Base-by-base conservation (phyloP, 92 coral and sea anemone species). In the Palythoa grandis region DNA sequence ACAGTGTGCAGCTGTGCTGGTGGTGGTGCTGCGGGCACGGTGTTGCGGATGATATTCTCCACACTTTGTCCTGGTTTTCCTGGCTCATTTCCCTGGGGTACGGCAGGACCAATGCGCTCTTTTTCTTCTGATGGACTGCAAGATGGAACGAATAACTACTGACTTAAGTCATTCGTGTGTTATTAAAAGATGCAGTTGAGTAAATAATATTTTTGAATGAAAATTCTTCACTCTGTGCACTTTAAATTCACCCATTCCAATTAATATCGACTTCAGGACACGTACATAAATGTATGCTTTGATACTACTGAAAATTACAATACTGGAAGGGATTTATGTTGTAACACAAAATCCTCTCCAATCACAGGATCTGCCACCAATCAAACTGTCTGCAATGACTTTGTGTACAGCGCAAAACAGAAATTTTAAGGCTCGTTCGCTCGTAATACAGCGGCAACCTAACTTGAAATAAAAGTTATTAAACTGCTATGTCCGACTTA, bases 91-190 rank as follows among this genome's bases (percentile, higher is more conserved):
- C 90, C 91, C 12, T 25, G 37, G 3, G 98, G 97, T n/a, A 90
- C 98, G 82, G 93, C 92, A 9, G 99, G 99, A 54, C 99, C 99
- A 39, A 96, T 96, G 68, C 97, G 92, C 78, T 96, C 99, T 71
- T 90, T 88, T 72, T 95, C 98, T 65, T 95, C 95, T 29, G 95
- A 95, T 11, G 98, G 93, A n/a, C 99, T 96, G 91, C 22, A 53
- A 65, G 52, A 71, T 69, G 52, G 74, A 88, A 43, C 60, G 23
- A 80, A 9, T 8, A 47, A 50, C 17, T 63, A 67, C 4, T 16
- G 25, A n/a, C 58, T 16, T 39, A n/a, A 9, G 37, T 69, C 47
- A 3, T 17, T 70, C 7, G 50, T 43, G 50, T 43, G 50, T 5
- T 43, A 43, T 29, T 29, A 8, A 43, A 5, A 5, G 50, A 43